These are phyloP conservation scores for Hoplostethus mediterraneus DNA, from an alignment of 2,797 vertebrate genomes.

Conservation along the genomic window DNA sequence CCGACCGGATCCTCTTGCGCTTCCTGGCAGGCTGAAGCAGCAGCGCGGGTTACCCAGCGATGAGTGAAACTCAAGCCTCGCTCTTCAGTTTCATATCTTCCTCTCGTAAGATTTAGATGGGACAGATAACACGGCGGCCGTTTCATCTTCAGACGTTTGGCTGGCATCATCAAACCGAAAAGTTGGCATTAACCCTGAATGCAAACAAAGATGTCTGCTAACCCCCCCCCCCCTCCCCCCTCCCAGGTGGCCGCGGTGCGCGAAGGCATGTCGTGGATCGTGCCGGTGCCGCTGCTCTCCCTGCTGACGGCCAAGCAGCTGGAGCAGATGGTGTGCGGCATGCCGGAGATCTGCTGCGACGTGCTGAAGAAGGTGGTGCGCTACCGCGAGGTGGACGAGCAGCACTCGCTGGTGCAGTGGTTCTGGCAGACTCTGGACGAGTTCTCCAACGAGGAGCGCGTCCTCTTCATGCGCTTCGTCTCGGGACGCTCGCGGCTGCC, in stretches of 20 bases:
- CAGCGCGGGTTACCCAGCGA: background rate
- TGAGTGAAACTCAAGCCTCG: background rate
- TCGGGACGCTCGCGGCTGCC: conserved; percentile 87
- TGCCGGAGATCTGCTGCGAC: conserved; percentile 89
- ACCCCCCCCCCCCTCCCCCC: too few relatives aligned
- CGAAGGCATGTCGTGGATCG: conserved; percentile 90
- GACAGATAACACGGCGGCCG: background rate
- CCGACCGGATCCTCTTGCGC: background rate
- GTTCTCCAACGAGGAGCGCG: conserved; percentile 89
- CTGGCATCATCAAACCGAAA: too few relatives aligned
- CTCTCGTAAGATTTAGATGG: background rate
- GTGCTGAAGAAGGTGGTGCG: conserved; percentile 89
- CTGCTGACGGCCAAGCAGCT: conserved; percentile 87
- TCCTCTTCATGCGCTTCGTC: conserved; percentile 89
- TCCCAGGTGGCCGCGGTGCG: conserved; percentile 84
- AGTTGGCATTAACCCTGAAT: too few relatives aligned
- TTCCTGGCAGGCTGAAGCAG: background rate
- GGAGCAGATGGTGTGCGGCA: conserved; percentile 90
- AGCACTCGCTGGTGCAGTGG: conserved; percentile 87
- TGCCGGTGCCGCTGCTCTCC: conserved; percentile 87
- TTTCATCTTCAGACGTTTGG: too few relatives aligned
- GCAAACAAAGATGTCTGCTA: too few relatives aligned
- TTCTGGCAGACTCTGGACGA: conserved; percentile 89
- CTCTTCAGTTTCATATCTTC: background rate
- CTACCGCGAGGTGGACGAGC: conserved; percentile 88